Evolutionary conservation across 2,797 vertebrate genomes (phyloP).

Genomic region (Periparus ater): DNA sequence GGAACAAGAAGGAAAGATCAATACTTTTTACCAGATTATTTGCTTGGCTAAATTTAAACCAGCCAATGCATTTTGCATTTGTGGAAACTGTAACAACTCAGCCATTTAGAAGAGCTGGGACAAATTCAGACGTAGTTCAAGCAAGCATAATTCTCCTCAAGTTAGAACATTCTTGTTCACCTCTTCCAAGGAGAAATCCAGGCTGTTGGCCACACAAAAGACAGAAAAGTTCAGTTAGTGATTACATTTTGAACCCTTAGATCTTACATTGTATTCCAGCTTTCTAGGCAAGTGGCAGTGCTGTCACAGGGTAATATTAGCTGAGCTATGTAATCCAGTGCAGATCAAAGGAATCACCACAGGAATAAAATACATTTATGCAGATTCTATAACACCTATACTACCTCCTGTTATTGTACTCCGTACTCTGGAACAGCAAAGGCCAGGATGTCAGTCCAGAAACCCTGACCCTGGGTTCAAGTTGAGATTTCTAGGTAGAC

Average conservation of each 20-base stretch:
- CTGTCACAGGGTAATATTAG: accelerated
- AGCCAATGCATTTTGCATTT: background rate
- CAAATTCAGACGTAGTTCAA: background rate
- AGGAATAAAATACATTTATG: background rate
- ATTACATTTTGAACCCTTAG: background rate
- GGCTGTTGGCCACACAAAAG: background rate
- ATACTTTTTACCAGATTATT: constrained; percentile 24
- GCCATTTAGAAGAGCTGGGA: background rate
- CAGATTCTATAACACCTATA: background rate
- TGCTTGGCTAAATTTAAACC: background rate
- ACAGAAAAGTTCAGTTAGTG: background rate
- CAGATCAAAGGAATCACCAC: background rate
- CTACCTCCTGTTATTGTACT: background rate
- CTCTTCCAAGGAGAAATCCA: background rate
- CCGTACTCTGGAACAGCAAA: background rate
- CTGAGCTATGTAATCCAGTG: background rate
- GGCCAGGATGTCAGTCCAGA: background rate
- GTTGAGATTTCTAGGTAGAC: background rate
- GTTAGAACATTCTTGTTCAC: background rate
- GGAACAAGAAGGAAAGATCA: background rate
- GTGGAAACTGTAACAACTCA: background rate
- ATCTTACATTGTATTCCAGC: background rate
- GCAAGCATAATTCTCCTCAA: background rate
- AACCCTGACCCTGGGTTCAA: background rate
- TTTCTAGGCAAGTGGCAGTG: background rate